Evolutionary conservation across 2,113 vertebrate genomes (phyloP), one percentile per base, ranked within the genome.

Genomic region (Lepus americanus): DNA sequence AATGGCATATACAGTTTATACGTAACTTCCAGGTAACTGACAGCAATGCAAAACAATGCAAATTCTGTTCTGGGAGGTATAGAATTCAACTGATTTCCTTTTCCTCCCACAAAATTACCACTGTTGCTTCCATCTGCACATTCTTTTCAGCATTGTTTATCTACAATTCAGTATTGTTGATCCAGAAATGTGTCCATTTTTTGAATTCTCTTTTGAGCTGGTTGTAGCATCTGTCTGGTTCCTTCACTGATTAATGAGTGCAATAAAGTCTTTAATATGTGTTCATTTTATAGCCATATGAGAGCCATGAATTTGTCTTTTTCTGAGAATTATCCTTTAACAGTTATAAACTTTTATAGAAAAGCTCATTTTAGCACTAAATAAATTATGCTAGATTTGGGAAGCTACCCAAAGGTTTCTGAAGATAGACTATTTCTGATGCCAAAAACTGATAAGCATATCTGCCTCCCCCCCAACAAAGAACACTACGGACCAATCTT

Each of bases 331-430:
- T 70, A 78, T 25, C 76, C n/a, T 61, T 63, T 76, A 77, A 92
- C 7, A 27, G 27, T 69, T 74, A 22, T 82, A 94, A 93, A 73
- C 17, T 53, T 85, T 86, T 92, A 95, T 83, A 17, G 59, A 89
- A 89, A 70, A 85, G 31, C 49, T 76, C 33, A 92, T 94, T 76
- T 96, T 76, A 93, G 89, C 80, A 31, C 49, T 88, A 64, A 86
- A 72, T 70, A 51, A 81, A 81, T 92, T 86, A 89, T 84, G 59
- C 27, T 84, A 55, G 63, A 74, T 61, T 84, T 49, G 90, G 44
- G 70, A 95, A 89, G 53, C 31, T 74, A 78, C 27, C 67, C 77
- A 83, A 94, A 73, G 7, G 31, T 29, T 90, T 95, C 80, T 64
- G 31, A 90, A 95, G 72, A 83, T 31, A 83, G 31, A 85, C 22